Conservation (phyloP, 2,113 vertebrate species). For the Micronisus gabar region DNA sequence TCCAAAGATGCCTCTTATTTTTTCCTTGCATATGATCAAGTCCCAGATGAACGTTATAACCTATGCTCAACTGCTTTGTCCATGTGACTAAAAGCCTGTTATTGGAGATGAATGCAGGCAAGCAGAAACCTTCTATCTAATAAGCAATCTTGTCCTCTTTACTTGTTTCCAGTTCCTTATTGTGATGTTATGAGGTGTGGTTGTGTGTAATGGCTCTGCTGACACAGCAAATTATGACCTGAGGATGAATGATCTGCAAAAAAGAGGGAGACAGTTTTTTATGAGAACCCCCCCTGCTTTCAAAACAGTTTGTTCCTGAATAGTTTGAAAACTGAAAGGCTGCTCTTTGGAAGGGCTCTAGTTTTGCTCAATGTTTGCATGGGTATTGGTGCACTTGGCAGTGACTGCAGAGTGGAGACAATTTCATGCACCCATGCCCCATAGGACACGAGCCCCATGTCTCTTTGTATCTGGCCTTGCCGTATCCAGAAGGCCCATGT, state of each 20-base stretch:
- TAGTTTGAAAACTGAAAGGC: neutral
- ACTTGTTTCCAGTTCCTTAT: neutral
- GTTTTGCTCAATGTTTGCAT: neutral
- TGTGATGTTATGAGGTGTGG: neutral
- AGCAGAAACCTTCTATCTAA: neutral
- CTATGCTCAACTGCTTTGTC: neutral
- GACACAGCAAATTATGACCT: neutral
- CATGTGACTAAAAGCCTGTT: neutral
- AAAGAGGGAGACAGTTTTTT: neutral
- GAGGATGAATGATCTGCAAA: neutral
- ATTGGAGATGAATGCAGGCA: neutral
- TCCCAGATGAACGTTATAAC: neutral
- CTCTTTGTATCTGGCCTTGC: neutral
- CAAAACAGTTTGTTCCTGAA: neutral
- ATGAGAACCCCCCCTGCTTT: neutral
- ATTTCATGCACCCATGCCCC: neutral
- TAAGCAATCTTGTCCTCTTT: neutral
- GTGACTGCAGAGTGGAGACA: neutral
- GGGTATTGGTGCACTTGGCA: neutral
- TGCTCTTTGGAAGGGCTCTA: neutral
- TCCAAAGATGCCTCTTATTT: conserved; percentile 12
- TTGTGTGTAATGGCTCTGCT: neutral
- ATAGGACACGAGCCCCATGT: neutral
- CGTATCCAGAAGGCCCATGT: neutral
- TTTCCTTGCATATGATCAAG: conserved; percentile 1